Conservation (phyloP, 2,797 vertebrate species). For the Knipowitschia caucasica region DNA sequence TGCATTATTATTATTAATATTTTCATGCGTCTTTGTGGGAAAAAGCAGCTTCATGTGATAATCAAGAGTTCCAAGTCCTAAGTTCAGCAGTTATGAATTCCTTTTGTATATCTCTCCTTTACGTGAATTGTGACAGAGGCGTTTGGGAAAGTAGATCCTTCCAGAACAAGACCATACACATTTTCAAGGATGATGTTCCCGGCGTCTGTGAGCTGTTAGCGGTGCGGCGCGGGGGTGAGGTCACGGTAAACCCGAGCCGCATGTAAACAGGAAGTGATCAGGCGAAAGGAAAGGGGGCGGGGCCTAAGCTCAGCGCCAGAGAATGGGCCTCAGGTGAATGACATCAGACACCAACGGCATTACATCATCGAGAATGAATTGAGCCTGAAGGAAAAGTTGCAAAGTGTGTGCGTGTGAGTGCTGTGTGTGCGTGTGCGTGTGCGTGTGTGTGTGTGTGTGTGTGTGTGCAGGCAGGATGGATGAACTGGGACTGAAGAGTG, state of each 20-base stretch:
- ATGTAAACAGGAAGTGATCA: conserved; percentile 4
- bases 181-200: background rate
- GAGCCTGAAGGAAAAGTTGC: background rate
- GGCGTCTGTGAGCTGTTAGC: background rate
- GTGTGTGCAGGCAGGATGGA: too few relatives aligned
- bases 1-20: too few relatives aligned
- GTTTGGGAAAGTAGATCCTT: background rate
- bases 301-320: conserved; percentile 2
- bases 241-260: conserved; percentile 1
- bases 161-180: background rate
- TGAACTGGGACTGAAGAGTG: too few relatives aligned
- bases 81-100: background rate
- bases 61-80: too few relatives aligned
- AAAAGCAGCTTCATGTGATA: too few relatives aligned
- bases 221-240: background rate
- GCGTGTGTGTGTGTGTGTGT: too few relatives aligned
- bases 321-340: conserved; percentile 7
- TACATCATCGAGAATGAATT: background rate
- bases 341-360: conserved; percentile 5
- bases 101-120: background rate
- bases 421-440: too few relatives aligned
- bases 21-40: too few relatives aligned
- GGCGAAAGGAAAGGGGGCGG: conserved; percentile 2
- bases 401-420: too few relatives aligned
- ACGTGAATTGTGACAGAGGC: background rate